Conservation (phyloP, 2,797 vertebrate genomes). For the Platyrinchus mystaceus region DNA sequence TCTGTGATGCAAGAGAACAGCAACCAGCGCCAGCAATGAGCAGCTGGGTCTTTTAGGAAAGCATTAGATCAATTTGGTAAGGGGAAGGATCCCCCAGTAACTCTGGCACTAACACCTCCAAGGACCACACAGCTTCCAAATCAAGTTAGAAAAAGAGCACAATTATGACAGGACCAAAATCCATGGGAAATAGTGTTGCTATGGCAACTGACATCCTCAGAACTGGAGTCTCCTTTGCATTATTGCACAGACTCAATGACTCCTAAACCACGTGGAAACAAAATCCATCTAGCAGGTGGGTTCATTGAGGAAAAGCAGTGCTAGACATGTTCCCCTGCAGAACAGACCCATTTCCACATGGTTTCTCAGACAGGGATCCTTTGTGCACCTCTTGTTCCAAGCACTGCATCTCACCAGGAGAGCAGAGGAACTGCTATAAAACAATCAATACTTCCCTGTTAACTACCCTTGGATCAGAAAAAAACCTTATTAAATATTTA, state of each 20-base stretch:
- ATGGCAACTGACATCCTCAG: constrained; percentile 39
- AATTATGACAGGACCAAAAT: background rate
- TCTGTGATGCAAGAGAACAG: background rate
- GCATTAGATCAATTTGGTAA: background rate
- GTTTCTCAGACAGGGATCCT: background rate
- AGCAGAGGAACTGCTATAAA: background rate
- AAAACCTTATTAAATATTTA: background rate
- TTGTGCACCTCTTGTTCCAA: background rate
- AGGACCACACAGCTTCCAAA: background rate
- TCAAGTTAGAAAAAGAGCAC: background rate
- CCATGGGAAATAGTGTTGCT: background rate
- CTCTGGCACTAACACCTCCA: background rate
- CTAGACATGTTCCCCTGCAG: background rate
- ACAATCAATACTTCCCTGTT: background rate
- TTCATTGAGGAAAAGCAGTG: background rate
- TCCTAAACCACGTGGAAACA: background rate
- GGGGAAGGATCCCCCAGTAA: background rate
- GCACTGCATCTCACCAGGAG: background rate
- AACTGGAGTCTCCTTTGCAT: background rate
- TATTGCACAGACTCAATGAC: constrained; percentile 9
- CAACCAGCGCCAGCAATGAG: background rate
- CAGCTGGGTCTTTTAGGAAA: constrained; percentile 6
- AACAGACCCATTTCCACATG: background rate
- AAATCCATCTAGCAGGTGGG: background rate
- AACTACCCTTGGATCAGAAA: background rate